Conservation (phyloP, 2,797 vertebrate genomes). For the Syngnathus acus region DNA sequence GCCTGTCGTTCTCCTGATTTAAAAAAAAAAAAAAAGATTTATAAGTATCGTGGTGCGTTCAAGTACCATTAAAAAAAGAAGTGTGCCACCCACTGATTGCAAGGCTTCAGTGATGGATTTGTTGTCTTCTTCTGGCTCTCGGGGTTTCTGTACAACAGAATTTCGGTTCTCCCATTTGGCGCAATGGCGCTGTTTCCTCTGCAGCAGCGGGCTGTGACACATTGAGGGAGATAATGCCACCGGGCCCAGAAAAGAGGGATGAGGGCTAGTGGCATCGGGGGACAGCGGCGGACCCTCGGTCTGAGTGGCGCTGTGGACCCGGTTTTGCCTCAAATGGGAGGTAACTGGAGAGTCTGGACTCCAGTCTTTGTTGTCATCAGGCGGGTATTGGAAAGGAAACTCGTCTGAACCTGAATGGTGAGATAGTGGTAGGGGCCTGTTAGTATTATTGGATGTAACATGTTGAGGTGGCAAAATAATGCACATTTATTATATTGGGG, state of each 20-base stretch:
- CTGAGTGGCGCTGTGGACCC: slow-evolving; percentile 80
- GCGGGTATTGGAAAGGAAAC: slow-evolving; percentile 72
- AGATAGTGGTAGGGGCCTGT: neutral
- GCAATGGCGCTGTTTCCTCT: slow-evolving; percentile 78
- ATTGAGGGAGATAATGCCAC: slow-evolving; percentile 37
- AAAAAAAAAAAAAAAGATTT: neutral
- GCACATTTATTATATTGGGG: too few relatives aligned
- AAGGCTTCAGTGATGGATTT: slow-evolving; percentile 77
- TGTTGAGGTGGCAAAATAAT: too few relatives aligned
- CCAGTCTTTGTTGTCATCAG: slow-evolving; percentile 71
- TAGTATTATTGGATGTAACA: neutral
- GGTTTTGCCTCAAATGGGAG: slow-evolving; percentile 52
- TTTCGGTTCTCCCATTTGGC: slow-evolving; percentile 92
- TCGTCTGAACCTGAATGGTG: slow-evolving; percentile 74
- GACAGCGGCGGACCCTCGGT: slow-evolving; percentile 66
- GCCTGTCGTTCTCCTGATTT: slow-evolving; percentile 63
- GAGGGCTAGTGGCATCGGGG: slow-evolving; percentile 18
- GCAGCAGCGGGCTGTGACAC: slow-evolving; percentile 81
- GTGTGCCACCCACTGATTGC: slow-evolving; percentile 70
- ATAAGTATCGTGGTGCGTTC: neutral
- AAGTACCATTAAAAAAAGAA: neutral
- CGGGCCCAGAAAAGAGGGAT: slow-evolving; percentile 55
- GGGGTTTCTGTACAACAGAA: slow-evolving; percentile 68
- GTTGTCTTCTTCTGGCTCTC: slow-evolving; percentile 62
- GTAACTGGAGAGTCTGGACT: slow-evolving; percentile 79